Percentiles rank a stretch among this genome's conserved stretches.
Conservation (phyloP, 1,140 invertebrate genomes). For the Scaptomyza pallida region DNA sequence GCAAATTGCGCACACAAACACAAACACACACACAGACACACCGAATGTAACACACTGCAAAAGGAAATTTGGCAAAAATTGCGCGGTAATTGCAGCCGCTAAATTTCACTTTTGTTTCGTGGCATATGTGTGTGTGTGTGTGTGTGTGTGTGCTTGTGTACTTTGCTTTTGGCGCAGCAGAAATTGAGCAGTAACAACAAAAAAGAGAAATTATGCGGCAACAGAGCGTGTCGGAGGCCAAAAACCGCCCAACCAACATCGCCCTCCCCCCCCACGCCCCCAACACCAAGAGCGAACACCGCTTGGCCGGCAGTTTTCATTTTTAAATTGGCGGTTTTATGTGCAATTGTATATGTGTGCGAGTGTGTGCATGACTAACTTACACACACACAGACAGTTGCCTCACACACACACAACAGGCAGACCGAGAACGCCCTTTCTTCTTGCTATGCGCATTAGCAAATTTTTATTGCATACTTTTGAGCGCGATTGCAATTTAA, state of each 20-base stretch:
- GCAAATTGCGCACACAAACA: conserved; percentile 59
- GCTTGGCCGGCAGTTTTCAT: conserved; percentile 75
- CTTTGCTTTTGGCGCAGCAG: conserved; percentile 29
- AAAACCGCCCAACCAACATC: neutral
- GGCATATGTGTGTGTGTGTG: conserved; percentile 50
- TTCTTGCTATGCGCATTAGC: conserved; percentile 76
- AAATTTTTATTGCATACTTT: conserved; percentile 83
- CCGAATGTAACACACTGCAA: conserved; percentile 29
- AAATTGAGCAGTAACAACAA: conserved; percentile 72
- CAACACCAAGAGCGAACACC: conserved; percentile 22
- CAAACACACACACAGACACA: conserved; percentile 12
- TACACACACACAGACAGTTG: conserved; percentile 4
- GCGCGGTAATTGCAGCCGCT: conserved; percentile 80
- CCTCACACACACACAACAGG: conserved; percentile 12
- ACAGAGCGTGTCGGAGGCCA: conserved; percentile 37
- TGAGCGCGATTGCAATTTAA: conserved; percentile 81
- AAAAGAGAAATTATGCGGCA: conserved; percentile 71
- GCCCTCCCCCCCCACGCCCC: neutral
- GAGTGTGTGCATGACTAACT: conserved; percentile 51
- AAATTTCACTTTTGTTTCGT: conserved; percentile 77
- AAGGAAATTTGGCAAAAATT: conserved; percentile 79
- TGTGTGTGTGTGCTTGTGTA: conserved; percentile 24
- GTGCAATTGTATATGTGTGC: conserved; percentile 56
- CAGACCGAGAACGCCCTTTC: conserved; percentile 15
- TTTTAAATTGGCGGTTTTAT: conserved; percentile 83